Evolutionary conservation across 2,888 invertebrate species (phyloP), one percentile per base, ranked within the genome.

Genomic region (Calephelis perditalis): DNA sequence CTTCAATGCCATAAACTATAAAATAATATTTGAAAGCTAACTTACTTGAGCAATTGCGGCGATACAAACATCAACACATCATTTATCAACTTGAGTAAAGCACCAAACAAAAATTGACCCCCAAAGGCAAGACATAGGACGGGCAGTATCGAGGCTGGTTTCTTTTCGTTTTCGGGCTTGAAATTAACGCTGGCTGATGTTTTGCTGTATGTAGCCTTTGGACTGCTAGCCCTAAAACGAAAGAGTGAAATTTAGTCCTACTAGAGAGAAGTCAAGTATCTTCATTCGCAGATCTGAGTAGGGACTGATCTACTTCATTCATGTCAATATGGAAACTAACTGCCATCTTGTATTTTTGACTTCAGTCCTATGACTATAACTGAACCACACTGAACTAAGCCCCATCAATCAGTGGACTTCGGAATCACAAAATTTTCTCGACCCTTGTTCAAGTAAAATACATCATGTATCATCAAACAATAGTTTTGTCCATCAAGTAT

Each of bases 91-190:
- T 98, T 98, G 67, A 98, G 90, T 59, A 94, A 79, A 0, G 96
- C 92, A n/a, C 98, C 98, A 71, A 97, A 94, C 1, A 98, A 65
- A 77, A 98, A 97, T 61, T 96, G 95, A 1, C 94, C 93, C 56
- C 98, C 97, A 81, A 98, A 99, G 6, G 97, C 96, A 77, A 95
- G 94, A 69, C 96, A 92, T 56, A 99, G 91, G 0, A 97, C 95
- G 44, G 95, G 94, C 74, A 98, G 85, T 70, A 99, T 94, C 0
- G 97, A 98, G 0, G 97, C 96, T 58, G 93, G 92, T 67, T 95
- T 94, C 72, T 92, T 93, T 64, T 93, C 93, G 4, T 86, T 86
- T 59, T 92, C 92, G 11, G 92, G 93, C 77, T 94, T 94, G 76
- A 96, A 94, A 70, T 95, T 94, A 6, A 96, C 95, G 72, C 93